Conservation (phyloP, 1,140 invertebrate genomes). For the Scaptomyza pallida region DNA sequence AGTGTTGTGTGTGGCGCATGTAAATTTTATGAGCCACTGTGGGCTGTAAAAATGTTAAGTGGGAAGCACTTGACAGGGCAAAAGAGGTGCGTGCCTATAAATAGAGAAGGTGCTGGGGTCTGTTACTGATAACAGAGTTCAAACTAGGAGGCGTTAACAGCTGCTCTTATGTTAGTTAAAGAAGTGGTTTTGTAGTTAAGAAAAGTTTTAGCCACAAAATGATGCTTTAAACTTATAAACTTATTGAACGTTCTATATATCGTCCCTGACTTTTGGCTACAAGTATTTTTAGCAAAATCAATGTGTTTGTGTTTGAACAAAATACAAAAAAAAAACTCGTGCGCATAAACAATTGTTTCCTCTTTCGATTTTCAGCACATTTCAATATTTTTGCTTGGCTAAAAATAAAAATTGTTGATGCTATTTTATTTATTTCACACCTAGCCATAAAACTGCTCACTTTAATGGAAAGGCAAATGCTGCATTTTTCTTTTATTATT, state of each 20-base stretch:
- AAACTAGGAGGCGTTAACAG: neutral
- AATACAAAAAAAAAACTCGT: slow-evolving; percentile 42
- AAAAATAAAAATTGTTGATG: slow-evolving; percentile 50
- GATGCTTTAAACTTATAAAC: neutral
- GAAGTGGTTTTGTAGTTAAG: neutral
- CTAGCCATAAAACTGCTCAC: slow-evolving; percentile 66
- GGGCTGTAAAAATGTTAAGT: slow-evolving; percentile 64
- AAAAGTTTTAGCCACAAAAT: neutral
- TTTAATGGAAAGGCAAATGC: slow-evolving; percentile 61
- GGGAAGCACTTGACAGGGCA: slow-evolving; percentile 36
- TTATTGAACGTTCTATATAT: slow-evolving; percentile 6
- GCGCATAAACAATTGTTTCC: slow-evolving; percentile 71
- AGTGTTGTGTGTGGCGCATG: slow-evolving; percentile 51
- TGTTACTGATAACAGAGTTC: slow-evolving; percentile 15
- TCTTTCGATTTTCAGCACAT: slow-evolving; percentile 46
- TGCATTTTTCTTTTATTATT: slow-evolving; percentile 8
- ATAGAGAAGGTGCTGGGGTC: slow-evolving; percentile 34
- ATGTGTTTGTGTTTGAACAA: slow-evolving; percentile 35
- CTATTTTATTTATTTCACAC: slow-evolving; percentile 70
- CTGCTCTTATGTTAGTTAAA: neutral
- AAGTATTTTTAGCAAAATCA: slow-evolving; percentile 20
- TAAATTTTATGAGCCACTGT: slow-evolving; percentile 59
- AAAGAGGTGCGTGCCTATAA: slow-evolving; percentile 20
- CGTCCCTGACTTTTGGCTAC: slow-evolving; percentile 12
- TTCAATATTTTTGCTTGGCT: slow-evolving; percentile 39